phyloP scores from a whole-genome alignment of 2,113 vertebrate genomes.

The Hypocryptadius cinnamomeus region DNA sequence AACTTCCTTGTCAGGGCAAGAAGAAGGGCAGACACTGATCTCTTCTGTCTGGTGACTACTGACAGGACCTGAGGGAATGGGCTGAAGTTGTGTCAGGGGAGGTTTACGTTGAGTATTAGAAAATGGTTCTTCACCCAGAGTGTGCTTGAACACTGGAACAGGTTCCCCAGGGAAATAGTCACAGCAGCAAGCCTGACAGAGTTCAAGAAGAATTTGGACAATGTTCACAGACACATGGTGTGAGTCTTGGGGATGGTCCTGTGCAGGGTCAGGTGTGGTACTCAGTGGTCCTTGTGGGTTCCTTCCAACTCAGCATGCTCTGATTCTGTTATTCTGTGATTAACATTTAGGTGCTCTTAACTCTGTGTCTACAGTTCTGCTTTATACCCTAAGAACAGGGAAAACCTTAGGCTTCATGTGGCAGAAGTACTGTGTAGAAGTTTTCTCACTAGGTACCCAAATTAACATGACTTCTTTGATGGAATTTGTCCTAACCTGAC shows the following conservation, averaged over 20 bases:
- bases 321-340: not conserved
- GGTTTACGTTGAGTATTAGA: not conserved
- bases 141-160: not conserved
- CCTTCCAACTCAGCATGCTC: not conserved
- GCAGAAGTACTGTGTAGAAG: not conserved
- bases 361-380: not conserved
- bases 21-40: not conserved
- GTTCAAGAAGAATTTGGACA: not conserved
- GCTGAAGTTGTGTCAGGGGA: not conserved
- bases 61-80: not conserved
- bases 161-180: not conserved
- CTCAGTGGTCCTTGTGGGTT: not conserved
- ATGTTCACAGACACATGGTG: not conserved
- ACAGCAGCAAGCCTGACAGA: not conserved
- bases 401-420: not conserved
- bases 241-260: not conserved
- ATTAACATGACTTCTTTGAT: not conserved
- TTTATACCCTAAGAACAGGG: not conserved
- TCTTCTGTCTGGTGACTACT: not conserved
- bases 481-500: not conserved
- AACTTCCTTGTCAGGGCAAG: not conserved
- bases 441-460: not conserved
- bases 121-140: not conserved
- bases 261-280: not conserved
- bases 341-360: not conserved